A percentile compares a stretch with the other conserved stretches of the same genome.
Evolutionary conservation across 1,140 invertebrate species (phyloP).

Genomic region (Ericerus pela): DNA sequence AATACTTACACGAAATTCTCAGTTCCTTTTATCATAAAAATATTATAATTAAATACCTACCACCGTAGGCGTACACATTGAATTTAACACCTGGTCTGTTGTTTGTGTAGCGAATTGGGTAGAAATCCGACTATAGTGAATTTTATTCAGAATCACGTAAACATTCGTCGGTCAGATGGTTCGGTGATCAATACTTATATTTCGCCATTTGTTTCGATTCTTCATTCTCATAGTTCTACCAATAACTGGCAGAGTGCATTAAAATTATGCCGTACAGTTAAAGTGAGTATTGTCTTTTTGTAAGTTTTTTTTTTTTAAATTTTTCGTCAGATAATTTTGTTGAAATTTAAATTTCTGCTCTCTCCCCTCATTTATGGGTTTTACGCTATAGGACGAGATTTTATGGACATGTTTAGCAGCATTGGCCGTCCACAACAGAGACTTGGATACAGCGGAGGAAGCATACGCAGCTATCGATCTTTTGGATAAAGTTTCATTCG

Average conservation of each 20-base stretch:
- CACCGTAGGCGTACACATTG: no score
- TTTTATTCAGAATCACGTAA: constrained; percentile 64
- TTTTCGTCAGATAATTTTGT: no score
- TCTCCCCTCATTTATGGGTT: no score
- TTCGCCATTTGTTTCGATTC: constrained; percentile 47
- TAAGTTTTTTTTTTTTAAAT: no score
- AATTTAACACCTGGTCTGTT: no score
- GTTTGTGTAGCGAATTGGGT: constrained; percentile 54
- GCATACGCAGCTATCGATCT: constrained; percentile 83
- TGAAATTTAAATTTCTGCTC: no score
- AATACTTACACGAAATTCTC: no score
- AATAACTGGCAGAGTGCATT: constrained; percentile 62
- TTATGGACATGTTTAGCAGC: constrained; percentile 84
- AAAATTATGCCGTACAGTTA: constrained; percentile 51
- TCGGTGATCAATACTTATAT: constrained; percentile 45
- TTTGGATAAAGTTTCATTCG: constrained; percentile 81
- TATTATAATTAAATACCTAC: no score
- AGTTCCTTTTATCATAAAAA: no score
- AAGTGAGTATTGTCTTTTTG: constrained; percentile 73
- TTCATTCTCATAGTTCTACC: constrained; percentile 61
- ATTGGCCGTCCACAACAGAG: constrained; percentile 59
- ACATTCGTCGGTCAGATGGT: constrained; percentile 53
- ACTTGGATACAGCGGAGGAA: constrained; percentile 74
- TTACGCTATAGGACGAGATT: constrained; percentile 62
- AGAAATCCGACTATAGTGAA: constrained; percentile 58